phyloP scores from a whole-genome alignment of 2,113 vertebrate genomes.

The Aleadryas rufinucha region DNA sequence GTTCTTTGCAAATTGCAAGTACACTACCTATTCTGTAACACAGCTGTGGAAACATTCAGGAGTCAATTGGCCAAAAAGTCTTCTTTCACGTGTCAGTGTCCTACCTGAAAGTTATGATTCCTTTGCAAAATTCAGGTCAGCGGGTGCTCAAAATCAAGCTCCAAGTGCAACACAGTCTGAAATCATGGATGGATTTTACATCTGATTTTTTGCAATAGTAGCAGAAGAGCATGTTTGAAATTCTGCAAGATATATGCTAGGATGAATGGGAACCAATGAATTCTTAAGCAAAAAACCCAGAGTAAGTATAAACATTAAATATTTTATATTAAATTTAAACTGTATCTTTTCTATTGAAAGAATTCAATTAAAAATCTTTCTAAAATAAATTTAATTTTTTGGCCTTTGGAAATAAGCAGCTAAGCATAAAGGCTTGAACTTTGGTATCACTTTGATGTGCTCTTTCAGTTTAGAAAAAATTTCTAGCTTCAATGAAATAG shows the following conservation, averaged over 20 bases:
- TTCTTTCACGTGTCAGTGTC: not conserved
- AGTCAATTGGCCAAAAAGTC: not conserved
- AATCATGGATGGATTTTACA: not conserved
- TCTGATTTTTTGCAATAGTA: not conserved
- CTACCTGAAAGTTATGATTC: not conserved
- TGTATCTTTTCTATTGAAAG: not conserved
- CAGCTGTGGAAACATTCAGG: not conserved
- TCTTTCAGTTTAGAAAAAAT: not conserved
- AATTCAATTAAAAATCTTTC: not conserved
- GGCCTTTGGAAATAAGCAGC: not conserved
- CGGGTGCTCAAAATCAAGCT: not conserved
- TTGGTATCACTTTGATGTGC: not conserved
- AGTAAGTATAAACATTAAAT: not conserved
- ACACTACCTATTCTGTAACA: not conserved
- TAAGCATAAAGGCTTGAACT: not conserved
- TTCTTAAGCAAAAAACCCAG: not conserved
- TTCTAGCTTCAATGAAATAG: not conserved
- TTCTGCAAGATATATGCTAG: not conserved
- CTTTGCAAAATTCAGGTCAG: not conserved
- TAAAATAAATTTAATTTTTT: not conserved
- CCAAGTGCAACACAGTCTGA: not conserved
- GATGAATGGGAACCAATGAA: not conserved
- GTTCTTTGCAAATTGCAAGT: not conserved
- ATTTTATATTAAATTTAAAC: not conserved
- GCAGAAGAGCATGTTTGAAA: not conserved